phyloP scores from a whole-genome alignment of 1,140 invertebrate genomes.

The Mesaphorura yosii region DNA sequence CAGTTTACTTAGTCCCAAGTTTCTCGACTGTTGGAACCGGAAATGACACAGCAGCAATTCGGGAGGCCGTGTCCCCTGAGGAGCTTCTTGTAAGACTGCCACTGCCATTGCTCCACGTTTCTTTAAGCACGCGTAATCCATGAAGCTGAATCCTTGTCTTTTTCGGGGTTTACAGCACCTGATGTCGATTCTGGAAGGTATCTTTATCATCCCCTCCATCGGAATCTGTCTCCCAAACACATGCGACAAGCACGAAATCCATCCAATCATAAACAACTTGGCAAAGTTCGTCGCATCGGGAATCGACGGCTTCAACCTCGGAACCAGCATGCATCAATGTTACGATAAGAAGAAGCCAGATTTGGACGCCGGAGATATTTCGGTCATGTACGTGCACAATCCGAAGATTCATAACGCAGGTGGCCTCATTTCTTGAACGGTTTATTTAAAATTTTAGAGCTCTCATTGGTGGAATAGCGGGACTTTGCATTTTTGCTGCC shows the following conservation, averaged over 20 bases:
- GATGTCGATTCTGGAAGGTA: neutral
- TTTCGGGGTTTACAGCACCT: neutral
- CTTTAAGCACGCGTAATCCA: neutral
- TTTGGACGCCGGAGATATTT: constrained; percentile 15
- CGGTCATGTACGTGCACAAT: constrained; percentile 13
- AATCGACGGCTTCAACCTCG: neutral
- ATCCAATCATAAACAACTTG: neutral
- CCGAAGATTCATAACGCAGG: neutral
- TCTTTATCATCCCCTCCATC: neutral
- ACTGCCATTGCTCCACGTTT: no score
- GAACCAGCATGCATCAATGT: neutral
- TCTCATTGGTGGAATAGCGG: neutral
- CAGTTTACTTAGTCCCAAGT: neutral
- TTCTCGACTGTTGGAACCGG: neutral
- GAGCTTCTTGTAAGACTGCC: constrained; percentile 1
- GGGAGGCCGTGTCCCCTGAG: neutral
- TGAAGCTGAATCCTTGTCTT: neutral
- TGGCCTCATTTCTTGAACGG: no score
- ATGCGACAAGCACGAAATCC: neutral
- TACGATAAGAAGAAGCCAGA: constrained; percentile 5
- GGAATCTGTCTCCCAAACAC: constrained; percentile 2
- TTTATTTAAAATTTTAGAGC: constrained; percentile 1
- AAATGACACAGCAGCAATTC: neutral
- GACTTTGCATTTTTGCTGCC: constrained; percentile 1
- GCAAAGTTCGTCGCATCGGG: neutral